A percentile compares a stretch with the other conserved stretches of the same genome.
Conservation (phyloP, 1,140 invertebrate genomes). For the Centruroides sculpturatus region DNA sequence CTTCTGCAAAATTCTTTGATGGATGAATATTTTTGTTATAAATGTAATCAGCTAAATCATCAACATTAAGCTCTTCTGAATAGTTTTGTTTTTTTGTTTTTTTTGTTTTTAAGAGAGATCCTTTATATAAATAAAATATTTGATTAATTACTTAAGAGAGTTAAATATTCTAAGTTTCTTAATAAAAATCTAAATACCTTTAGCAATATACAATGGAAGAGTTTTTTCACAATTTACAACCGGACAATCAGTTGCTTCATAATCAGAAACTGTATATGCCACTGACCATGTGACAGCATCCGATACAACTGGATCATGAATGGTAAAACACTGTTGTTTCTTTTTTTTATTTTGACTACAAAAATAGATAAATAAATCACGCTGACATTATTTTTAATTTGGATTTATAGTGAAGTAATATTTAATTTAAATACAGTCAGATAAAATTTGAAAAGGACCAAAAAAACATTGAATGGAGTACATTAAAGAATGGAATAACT, state of each 20-base stretch:
- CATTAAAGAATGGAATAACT: too few relatives aligned
- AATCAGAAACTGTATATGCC: slow-evolving; percentile 5
- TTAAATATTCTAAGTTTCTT: not conserved
- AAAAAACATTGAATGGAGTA: too few relatives aligned
- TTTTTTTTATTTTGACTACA: too few relatives aligned
- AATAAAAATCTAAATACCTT: not conserved
- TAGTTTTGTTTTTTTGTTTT: not conserved
- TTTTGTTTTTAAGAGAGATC: too few relatives aligned
- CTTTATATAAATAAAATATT: too few relatives aligned
- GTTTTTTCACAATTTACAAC: not conserved
- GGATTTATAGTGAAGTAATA: too few relatives aligned
- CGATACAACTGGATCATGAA: slow-evolving; percentile 4
- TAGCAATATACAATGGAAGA: not conserved
- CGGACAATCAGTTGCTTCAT: not conserved
- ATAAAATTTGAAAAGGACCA: too few relatives aligned
- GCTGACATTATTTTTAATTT: too few relatives aligned
- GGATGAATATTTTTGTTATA: not conserved
- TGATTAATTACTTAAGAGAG: too few relatives aligned
- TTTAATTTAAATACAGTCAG: too few relatives aligned
- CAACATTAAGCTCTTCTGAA: not conserved
- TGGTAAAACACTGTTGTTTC: not conserved
- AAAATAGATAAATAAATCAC: too few relatives aligned
- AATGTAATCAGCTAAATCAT: not conserved
- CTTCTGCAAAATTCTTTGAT: not conserved
- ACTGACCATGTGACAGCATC: slow-evolving; percentile 10